These are phyloP conservation scores for Volucella inanis DNA, from an alignment of 2,888 invertebrate genomes.

Conservation along the genomic window DNA sequence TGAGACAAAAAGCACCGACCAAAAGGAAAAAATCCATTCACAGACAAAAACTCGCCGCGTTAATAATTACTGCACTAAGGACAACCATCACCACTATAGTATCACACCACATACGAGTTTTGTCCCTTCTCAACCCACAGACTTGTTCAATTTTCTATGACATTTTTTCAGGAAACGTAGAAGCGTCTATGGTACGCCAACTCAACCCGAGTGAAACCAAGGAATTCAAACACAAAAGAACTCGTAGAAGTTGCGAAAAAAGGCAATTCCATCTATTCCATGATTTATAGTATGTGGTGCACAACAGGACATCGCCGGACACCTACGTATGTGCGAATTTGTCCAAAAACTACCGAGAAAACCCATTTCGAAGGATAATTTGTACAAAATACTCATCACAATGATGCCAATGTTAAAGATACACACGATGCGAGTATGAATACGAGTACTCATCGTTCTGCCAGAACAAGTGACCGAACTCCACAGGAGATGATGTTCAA, in stretches of 20 bases:
- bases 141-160: constrained; percentile 53
- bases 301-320: constrained; percentile 49
- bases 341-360: constrained; percentile 55
- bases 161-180: constrained; percentile 43
- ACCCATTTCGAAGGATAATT: constrained; percentile 48
- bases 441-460: neutral
- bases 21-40: constrained; percentile 14
- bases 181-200: constrained; percentile 13
- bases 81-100: constrained; percentile 45
- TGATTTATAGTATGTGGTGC: constrained; percentile 64
- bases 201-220: constrained; percentile 1
- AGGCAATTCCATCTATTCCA: constrained; percentile 34
- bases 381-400: constrained; percentile 34
- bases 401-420: constrained; percentile 29
- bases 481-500: constrained; percentile 50
- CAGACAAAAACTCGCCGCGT: constrained; percentile 61
- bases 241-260: constrained; percentile 37
- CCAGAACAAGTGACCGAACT: constrained; percentile 60
- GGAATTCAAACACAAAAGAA: constrained; percentile 21
- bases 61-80: constrained; percentile 70
- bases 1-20: constrained; percentile 13
- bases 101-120: neutral
- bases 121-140: constrained; percentile 18
- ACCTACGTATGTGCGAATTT: constrained; percentile 72
- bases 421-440: neutral